phyloP scores from a whole-genome alignment of 2,888 invertebrate species.

The Eledone cirrhosa region DNA sequence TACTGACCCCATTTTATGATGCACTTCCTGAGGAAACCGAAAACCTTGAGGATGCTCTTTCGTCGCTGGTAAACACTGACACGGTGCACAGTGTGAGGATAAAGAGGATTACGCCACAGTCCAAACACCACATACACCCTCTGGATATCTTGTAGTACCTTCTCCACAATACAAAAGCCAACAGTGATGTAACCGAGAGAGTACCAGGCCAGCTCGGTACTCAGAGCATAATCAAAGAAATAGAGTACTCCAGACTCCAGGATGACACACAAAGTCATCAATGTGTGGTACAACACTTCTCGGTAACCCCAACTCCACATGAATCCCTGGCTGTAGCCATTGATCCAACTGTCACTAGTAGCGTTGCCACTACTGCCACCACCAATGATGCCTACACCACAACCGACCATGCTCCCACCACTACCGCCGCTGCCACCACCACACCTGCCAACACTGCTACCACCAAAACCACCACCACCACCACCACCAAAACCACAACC shows the following conservation, averaged over 20 bases:
- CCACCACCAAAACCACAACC: slow-evolving; percentile 4
- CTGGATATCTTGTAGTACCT: slow-evolving; percentile 55
- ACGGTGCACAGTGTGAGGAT: slow-evolving; percentile 46
- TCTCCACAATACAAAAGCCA: slow-evolving; percentile 56
- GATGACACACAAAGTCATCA: slow-evolving; percentile 49
- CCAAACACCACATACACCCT: slow-evolving; percentile 58
- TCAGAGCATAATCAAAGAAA: slow-evolving; percentile 41
- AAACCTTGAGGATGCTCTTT: slow-evolving; percentile 45
- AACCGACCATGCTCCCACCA: background rate
- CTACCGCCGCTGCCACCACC: slow-evolving; percentile 30
- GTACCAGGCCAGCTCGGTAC: slow-evolving; percentile 39
- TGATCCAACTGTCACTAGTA: background rate
- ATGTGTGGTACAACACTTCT: slow-evolving; percentile 55
- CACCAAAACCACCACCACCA: slow-evolving; percentile 13
- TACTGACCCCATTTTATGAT: slow-evolving; percentile 58
- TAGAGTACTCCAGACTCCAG: slow-evolving; percentile 51
- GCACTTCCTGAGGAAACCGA: slow-evolving; percentile 51
- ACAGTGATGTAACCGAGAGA: slow-evolving; percentile 55
- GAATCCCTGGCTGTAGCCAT: slow-evolving; percentile 40
- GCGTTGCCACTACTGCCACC: no score
- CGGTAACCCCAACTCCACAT: slow-evolving; percentile 57
- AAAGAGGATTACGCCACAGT: slow-evolving; percentile 55
- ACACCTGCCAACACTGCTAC: no score
- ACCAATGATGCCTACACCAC: background rate
- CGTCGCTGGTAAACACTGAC: slow-evolving; percentile 40